Evolutionary conservation across 2,113 vertebrate species (phyloP), one percentile per base, ranked within the genome.

Genomic region (Orientallactaga bullata): DNA sequence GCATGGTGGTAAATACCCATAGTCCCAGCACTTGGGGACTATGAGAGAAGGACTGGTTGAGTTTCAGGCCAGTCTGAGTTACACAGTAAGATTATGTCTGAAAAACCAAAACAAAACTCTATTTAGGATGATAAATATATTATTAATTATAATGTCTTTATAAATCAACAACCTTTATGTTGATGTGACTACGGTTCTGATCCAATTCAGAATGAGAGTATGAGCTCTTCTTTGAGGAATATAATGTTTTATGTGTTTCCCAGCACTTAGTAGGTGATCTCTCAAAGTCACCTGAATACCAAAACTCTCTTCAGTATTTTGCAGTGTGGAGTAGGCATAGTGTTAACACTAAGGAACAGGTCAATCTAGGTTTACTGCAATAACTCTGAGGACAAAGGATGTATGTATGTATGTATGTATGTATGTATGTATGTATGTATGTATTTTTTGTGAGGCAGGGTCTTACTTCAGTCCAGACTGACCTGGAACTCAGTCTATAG

Each of bases 201-300:
- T 18, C 28, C 47, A 60, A 65, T 39, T 79, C 32, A n/a, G 51
- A 91, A 87, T n/a, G 5, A 66, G 85, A 16, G 30, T 63, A 11
- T 24, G 23, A 30, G n/a, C 35, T 51, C 20, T 77, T 21, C 24
- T 61, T 26, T 3, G 12, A 66, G 16, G 18, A 81, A 92, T 4
- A 42, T 0, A 51, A 8, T 35, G 55, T 23, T 79, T 83, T 65
- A 74, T 28, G 30, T 20, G 42, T 17, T 55, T 72, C 58, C 20
- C 60, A 71, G 71, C 71, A 58, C 72, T 71, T 35, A 82, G 35
- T 37, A 35, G 26, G 35, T n/a, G 65, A 68, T 9, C 24, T 39
- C 66, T 93, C 71, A 86, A 93, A 73, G 37, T 23, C 35, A 85
- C n/a, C 24, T 94, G 10, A 39, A 58, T 16, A 68, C 20, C 37